phyloP scores from a whole-genome alignment of 2,888 invertebrate species.

The Drosophila demipolita region DNA sequence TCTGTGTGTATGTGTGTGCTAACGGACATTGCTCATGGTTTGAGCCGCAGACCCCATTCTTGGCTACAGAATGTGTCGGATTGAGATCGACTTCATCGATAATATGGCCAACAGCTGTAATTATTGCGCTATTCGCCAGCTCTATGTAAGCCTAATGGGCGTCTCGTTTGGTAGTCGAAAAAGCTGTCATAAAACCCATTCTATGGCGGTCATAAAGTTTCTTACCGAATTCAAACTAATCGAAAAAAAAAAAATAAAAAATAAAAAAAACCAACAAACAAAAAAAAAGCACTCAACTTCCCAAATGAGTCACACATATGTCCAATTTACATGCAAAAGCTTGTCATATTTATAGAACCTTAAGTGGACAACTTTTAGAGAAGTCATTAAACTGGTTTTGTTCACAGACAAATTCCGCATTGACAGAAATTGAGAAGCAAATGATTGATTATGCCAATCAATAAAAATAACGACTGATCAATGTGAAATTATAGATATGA shows the following conservation, averaged over 20 bases:
- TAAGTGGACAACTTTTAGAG: conserved; percentile 3
- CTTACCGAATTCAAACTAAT: conserved; percentile 5
- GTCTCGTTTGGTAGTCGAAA: conserved; percentile 17
- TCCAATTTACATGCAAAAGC: background rate
- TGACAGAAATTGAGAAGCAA: conserved; percentile 16
- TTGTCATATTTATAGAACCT: conserved; percentile 5
- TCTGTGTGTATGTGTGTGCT: background rate
- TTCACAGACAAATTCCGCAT: background rate
- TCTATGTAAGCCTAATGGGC: conserved; percentile 20
- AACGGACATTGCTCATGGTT: conserved; percentile 43
- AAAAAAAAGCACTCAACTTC: background rate
- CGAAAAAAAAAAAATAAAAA: background rate
- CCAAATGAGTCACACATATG: conserved; percentile 22
- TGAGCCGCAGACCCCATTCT: conserved; percentile 11
- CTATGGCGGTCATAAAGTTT: conserved; percentile 31
- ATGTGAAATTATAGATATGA: background rate
- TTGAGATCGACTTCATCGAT: conserved; percentile 25
- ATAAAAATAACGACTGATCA: background rate
- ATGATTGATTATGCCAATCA: conserved; percentile 7
- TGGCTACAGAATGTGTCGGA: background rate
- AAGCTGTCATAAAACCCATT: conserved; percentile 40
- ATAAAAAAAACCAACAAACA: background rate
- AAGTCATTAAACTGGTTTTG: conserved; percentile 1
- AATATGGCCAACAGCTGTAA: conserved; percentile 29
- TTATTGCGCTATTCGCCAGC: conserved; percentile 21